Evolutionary conservation across 2,888 invertebrate genomes (phyloP).

Genomic region (Amblyteles armatorius): DNA sequence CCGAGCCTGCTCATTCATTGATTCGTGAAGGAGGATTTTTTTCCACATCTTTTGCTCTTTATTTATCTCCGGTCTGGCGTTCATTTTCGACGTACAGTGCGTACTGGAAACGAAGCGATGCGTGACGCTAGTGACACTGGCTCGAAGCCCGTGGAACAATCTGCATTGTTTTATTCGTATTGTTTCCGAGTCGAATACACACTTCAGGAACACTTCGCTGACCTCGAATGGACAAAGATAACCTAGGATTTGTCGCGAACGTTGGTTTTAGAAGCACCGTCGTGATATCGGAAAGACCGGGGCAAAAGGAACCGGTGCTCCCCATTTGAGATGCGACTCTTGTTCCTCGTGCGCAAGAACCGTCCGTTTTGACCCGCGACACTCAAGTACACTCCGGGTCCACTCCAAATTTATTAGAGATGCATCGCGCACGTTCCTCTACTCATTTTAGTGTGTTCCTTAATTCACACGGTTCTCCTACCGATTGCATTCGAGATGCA

Average conservation of each 20-base stretch:
- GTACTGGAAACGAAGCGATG: neutral
- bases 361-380: no score
- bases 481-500: neutral
- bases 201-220: neutral
- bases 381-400: no score
- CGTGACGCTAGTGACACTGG: neutral
- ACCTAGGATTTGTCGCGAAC: neutral
- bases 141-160: neutral
- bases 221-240: neutral
- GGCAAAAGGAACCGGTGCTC: no score
- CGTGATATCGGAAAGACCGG: neutral
- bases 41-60: neutral
- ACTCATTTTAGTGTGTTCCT: no score
- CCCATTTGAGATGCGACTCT: no score
- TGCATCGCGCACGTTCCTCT: no score
- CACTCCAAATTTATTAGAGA: no score
- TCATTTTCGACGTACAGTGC: neutral
- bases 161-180: neutral
- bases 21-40: neutral
- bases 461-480: no score
- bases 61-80: neutral
- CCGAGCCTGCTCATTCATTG: constrained; percentile 23
- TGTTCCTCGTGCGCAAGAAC: no score
- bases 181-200: neutral
- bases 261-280: neutral